Conservation (phyloP, 2,113 vertebrate genomes). For the Cisticola juncidis region DNA sequence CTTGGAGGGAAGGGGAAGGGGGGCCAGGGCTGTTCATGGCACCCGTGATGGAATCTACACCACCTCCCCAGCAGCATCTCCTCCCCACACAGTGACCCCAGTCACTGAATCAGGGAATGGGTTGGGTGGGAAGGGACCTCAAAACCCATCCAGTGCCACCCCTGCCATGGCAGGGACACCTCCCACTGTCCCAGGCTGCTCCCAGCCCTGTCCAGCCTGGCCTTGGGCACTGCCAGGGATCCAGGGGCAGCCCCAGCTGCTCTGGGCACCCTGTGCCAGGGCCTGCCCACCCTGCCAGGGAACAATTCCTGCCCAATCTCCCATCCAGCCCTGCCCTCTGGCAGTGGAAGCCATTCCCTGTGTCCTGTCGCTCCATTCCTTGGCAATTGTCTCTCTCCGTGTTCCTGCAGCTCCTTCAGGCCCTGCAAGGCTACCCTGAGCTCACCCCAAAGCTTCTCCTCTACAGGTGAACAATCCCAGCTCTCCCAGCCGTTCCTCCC, state of each 20-base stretch:
- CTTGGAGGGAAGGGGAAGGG: background rate
- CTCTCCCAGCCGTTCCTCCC: background rate
- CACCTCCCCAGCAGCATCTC: background rate
- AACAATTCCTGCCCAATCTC: background rate
- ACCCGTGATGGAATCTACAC: background rate
- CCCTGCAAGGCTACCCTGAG: background rate
- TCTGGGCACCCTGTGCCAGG: background rate
- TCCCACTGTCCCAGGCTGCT: background rate
- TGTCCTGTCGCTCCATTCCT: background rate
- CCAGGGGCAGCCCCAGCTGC: background rate
- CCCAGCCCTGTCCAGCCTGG: background rate
- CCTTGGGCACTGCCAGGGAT: background rate
- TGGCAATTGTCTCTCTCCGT: background rate
- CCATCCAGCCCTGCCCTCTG: background rate
- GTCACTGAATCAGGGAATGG: background rate
- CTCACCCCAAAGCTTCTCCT: background rate
- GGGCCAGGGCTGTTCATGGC: background rate
- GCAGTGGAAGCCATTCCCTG: background rate
- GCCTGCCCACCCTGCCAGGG: background rate
- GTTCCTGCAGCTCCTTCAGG: background rate
- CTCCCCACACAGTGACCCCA: background rate
- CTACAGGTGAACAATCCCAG: background rate
- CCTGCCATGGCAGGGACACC: background rate
- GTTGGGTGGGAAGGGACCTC: background rate
- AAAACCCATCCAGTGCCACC: accelerated